Conservation (phyloP, 1,140 invertebrate species). For the Thaumetopoea pityocampa region DNA sequence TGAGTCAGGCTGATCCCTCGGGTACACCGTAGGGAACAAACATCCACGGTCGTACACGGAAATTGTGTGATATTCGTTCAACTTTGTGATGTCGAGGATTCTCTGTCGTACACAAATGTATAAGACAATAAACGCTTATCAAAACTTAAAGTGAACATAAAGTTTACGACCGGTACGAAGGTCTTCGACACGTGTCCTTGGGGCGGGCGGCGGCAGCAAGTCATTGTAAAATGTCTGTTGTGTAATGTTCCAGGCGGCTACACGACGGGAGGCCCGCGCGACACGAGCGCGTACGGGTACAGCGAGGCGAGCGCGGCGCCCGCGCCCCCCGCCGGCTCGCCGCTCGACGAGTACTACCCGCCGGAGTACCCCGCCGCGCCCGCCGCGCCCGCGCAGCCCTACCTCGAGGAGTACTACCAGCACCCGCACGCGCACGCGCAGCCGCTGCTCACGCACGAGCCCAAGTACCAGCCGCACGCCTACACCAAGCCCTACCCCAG, state of each 20-base stretch:
- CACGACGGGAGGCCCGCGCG: slow-evolving; percentile 66
- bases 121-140: too few relatives aligned
- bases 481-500: slow-evolving; percentile 82
- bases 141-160: too few relatives aligned
- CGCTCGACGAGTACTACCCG: slow-evolving; percentile 68
- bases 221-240: not conserved
- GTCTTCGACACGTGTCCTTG: too few relatives aligned
- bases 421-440: slow-evolving; percentile 79
- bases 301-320: slow-evolving; percentile 51
- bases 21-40: too few relatives aligned
- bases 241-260: slow-evolving; percentile 62
- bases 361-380: slow-evolving; percentile 57
- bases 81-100: too few relatives aligned
- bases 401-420: slow-evolving; percentile 67
- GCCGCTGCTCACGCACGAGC: slow-evolving; percentile 78
- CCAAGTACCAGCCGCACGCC: slow-evolving; percentile 81
- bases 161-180: not conserved
- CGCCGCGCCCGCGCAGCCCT: slow-evolving; percentile 43
- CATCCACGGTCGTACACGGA: too few relatives aligned
- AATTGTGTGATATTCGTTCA: too few relatives aligned
- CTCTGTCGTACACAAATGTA: too few relatives aligned
- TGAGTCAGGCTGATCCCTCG: too few relatives aligned
- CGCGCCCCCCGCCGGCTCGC: slow-evolving; percentile 49
- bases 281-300: slow-evolving; percentile 61
- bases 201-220: too few relatives aligned